Base-by-base conservation (phyloP, 2,113 vertebrate species). In the Guaruba guarouba region DNA sequence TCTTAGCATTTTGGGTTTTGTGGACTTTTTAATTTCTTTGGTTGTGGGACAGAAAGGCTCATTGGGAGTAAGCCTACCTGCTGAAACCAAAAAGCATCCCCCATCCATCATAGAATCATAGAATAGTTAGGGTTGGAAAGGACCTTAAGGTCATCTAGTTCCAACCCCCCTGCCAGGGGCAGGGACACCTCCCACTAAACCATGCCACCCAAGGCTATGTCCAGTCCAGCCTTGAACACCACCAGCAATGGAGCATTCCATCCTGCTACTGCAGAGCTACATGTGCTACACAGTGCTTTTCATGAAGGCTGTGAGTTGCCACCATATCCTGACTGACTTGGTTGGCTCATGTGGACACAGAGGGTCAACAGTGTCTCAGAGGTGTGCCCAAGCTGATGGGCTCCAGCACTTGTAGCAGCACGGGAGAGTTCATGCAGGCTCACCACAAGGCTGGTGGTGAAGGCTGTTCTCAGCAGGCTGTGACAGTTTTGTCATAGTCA, bases 271-370 rank as follows among this genome's bases (percentile, higher is more conserved):
- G 11, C 31, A 74, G 49, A 82, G 41, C 22, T 90, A 39, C 28
- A 2, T 22, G 14, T 4, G 2, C 39, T 64, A 3, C 7, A 4
- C 13, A 39, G 5, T 1, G 1, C 44, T 82, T 64, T 49, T 51
- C 18, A 12, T 41, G 51, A 57, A 75, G 46, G 14, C 35, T 75
- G 31, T 41, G 73, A 44, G 25, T 48, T 70, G 39, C n/a, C 8
- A 1, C 31, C 6, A 0, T 71, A 70, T 57, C 35, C 29, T 17
- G 11, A 13, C 37, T 64, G 57, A 11, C 43, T 68, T 27, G 24
- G 24, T 12, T 51, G 70, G 20, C 57, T 90, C 1, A 0, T 7
- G 27, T 62, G 61, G 33, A 17, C 41, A 10, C 15, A 43, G 52
- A 83, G 33, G 49, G 27, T 27, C 4, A 4, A 13, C 35, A 9